Base-by-base conservation (phyloP, 2,888 invertebrate species). In the Eledona agricola region DNA sequence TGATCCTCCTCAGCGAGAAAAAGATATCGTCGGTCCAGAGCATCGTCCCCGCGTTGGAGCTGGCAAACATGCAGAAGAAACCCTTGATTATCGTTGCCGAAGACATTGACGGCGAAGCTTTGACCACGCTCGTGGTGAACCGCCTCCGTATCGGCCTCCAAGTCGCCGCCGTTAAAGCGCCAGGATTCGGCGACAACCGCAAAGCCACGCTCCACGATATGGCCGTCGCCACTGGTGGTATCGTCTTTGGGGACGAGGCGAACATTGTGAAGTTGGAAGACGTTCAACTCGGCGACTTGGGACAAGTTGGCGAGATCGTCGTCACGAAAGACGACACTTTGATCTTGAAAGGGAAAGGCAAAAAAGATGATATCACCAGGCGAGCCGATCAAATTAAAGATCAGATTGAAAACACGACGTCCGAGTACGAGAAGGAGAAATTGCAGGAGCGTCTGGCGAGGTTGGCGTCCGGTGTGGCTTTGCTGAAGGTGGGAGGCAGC, bases 1-100 rank as follows among this genome's bases (percentile, higher is more conserved):
- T 98, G 20, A 78, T 99, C 11, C 80, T 99, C 37, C 88, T 97
- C 70, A 93, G 93, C 58, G 98, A 99, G 77, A 99, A 99, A 81
- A 99, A 99, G 78, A 96, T 99, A 69, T 95, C 96, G 10, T 91
- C 90, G 54, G 92, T 97, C 3, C 98, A 99, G 77, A 91, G 93
- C 45, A 93, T 99, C 58, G 96, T 99, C 62, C 99, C 99, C 26
- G 98, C 96, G 23, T 79, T 99, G 43, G 99, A 99, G 77, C 76
- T 98, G 67, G 96, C 98, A 5, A 98, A 98, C 75, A 80, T 90
- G 4, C 92, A 95, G 73, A 85, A 96, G 57, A 96, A 94, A 75
- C 96, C 99, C 0, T 80, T 99, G 43, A 83, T 99, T 4, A 98
- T 99, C 69, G 71, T 79, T 51, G 79, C 79, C 22, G 79, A 80